A percentile compares a stretch with the other conserved stretches of the same genome.
Conservation (phyloP, 1,140 invertebrate species). For the Drosophila albomicans region DNA sequence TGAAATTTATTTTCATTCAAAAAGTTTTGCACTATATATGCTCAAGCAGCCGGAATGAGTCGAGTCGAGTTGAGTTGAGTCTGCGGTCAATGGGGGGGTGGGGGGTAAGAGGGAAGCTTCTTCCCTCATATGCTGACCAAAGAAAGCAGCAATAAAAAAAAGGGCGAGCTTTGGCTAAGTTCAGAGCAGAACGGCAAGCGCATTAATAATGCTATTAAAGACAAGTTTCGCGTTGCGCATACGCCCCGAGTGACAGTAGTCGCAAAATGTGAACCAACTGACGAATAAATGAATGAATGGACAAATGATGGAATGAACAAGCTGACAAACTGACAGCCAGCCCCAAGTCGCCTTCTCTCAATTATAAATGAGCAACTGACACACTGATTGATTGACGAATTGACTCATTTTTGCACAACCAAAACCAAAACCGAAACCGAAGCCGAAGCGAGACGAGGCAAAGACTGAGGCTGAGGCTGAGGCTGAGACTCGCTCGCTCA, state of each 20-base stretch:
- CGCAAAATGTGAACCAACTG: slow-evolving; percentile 13
- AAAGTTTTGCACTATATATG: slow-evolving; percentile 65
- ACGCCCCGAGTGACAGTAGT: slow-evolving; percentile 69
- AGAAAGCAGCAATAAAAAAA: no score
- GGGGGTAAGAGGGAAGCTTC: not conserved
- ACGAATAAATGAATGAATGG: slow-evolving; percentile 21
- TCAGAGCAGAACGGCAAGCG: not conserved
- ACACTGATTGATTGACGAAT: slow-evolving; percentile 82
- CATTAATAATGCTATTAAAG: slow-evolving; percentile 60
- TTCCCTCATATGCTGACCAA: not conserved
- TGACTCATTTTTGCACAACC: slow-evolving; percentile 63
- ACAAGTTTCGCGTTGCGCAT: slow-evolving; percentile 55
- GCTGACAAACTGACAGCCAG: slow-evolving; percentile 31
- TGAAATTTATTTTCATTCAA: slow-evolving; percentile 79
- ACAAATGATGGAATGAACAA: slow-evolving; percentile 45
- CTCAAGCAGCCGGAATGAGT: slow-evolving; percentile 45
- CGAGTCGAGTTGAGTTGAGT: slow-evolving; percentile 10
- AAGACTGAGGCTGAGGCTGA: not conserved
- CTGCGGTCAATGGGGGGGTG: not conserved
- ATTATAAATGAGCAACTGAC: slow-evolving; percentile 80
- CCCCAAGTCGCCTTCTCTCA: slow-evolving; percentile 24
- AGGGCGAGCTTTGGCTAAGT: slow-evolving; percentile 3
- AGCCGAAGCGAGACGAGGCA: not conserved
- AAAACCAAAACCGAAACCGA: slow-evolving; percentile 5
- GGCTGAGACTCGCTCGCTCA: slow-evolving; percentile 34